Conservation (phyloP, 2,113 vertebrate genomes). For the Polyodon spathula region DNA sequence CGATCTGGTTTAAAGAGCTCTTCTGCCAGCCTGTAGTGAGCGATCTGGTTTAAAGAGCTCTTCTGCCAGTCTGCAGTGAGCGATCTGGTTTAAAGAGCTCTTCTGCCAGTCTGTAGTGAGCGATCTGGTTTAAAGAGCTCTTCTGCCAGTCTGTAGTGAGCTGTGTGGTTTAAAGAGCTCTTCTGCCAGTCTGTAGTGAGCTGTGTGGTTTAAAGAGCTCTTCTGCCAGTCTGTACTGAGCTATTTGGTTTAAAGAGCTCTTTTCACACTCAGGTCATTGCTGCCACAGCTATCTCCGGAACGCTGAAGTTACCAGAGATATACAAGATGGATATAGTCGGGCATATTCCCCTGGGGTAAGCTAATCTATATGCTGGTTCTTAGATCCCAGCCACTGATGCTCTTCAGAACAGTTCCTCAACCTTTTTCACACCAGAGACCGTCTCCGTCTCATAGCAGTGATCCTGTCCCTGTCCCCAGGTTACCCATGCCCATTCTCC, state of each 20-base stretch:
- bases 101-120: background rate
- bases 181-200: background rate
- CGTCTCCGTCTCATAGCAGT: background rate
- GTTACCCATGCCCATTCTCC: constrained; percentile 69
- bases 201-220: background rate
- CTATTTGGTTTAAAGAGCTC: background rate
- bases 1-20: too few relatives aligned
- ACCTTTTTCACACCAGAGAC: background rate
- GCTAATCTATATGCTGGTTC: constrained; percentile 14
- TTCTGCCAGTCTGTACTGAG: background rate
- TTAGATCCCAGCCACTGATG: too few relatives aligned
- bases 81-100: background rate
- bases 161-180: too few relatives aligned
- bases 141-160: too few relatives aligned
- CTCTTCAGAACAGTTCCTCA: too few relatives aligned
- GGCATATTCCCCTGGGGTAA: constrained; percentile 77
- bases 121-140: background rate
- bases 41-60: background rate
- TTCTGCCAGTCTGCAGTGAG: background rate
- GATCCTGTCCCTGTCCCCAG: constrained; percentile 36
- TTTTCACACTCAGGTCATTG: constrained; percentile 61
- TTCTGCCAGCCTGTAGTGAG: too few relatives aligned
- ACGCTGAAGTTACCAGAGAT: constrained; percentile 62
- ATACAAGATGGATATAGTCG: constrained; percentile 79
- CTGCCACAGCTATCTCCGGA: constrained; percentile 77